Percentiles rank a stretch among this genome's conserved stretches.
Evolutionary conservation across 2,888 invertebrate species (phyloP).

Genomic region (Phoenoteleia sp.): DNA sequence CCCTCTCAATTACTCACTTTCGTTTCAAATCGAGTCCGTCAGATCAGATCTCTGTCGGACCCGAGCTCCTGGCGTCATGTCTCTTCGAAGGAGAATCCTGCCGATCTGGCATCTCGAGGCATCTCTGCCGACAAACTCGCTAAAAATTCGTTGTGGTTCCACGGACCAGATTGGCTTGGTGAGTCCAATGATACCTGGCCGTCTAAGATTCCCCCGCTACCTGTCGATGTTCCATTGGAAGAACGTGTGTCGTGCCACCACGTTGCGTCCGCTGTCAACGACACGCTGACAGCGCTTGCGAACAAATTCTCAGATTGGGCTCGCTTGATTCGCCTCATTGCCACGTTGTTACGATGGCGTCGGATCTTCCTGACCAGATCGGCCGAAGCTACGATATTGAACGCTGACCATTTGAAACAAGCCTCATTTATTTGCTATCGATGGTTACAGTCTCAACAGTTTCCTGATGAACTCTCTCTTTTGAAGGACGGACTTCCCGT

Average conservation of each 20-base stretch:
- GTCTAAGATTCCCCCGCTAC: background rate
- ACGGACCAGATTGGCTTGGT: background rate
- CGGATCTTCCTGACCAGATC: too few relatives aligned
- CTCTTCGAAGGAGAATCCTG: too few relatives aligned
- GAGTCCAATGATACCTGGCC: too few relatives aligned
- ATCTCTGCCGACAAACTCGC: background rate
- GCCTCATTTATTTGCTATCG: background rate
- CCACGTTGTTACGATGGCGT: too few relatives aligned
- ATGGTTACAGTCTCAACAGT: background rate
- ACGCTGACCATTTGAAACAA: background rate
- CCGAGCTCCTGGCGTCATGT: too few relatives aligned
- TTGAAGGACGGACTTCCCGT: too few relatives aligned
- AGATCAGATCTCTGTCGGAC: too few relatives aligned
- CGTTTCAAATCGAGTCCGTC: too few relatives aligned
- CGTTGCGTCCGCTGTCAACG: background rate
- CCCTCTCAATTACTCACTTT: too few relatives aligned
- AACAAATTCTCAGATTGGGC: background rate
- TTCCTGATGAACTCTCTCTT: too few relatives aligned
- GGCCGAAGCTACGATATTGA: too few relatives aligned
- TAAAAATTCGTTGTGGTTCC: background rate
- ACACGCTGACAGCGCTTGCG: background rate
- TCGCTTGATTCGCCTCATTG: background rate
- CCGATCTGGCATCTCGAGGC: too few relatives aligned
- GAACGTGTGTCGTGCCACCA: background rate
- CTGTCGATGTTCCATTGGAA: background rate